phyloP scores from a whole-genome alignment of 2,797 vertebrate species.

The Sebastes itinus region DNA sequence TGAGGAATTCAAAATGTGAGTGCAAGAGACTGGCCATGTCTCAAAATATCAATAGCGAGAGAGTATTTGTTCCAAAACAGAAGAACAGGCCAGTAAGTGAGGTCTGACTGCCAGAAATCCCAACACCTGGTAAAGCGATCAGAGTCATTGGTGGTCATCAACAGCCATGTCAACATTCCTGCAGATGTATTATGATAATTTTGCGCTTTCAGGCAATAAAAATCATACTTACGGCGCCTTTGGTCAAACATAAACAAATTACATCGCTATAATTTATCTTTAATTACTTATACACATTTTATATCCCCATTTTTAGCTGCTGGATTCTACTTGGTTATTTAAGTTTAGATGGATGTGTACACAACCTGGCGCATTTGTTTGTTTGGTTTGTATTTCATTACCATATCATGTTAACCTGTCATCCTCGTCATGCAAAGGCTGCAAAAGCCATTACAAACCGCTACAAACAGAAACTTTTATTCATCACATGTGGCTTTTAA shows the following conservation, averaged over 20 bases:
- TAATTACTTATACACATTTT: constrained; percentile 40
- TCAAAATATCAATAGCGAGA: constrained; percentile 33
- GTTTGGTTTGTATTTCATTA: constrained; percentile 38
- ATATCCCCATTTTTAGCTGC: constrained; percentile 27
- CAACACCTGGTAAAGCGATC: constrained; percentile 64
- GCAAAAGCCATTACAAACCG: constrained; percentile 54
- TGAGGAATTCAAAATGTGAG: constrained; percentile 33
- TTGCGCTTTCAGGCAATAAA: constrained; percentile 33
- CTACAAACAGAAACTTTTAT: constrained; percentile 38
- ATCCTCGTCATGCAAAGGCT: constrained; percentile 41
- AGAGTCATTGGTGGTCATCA: constrained; percentile 56
- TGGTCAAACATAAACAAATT: constrained; percentile 48
- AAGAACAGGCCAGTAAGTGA: constrained; percentile 32
- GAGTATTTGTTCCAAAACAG: constrained; percentile 51
- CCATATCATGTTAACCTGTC: constrained; percentile 40
- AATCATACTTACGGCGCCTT: constrained; percentile 12
- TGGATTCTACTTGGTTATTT: background rate
- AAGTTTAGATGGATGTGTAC: constrained; percentile 23
- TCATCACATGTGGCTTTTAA: constrained; percentile 41
- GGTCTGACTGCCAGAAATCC: constrained; percentile 46
- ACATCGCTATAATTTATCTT: constrained; percentile 27
- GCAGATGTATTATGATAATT: constrained; percentile 50
- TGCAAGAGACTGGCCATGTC: constrained; percentile 12
- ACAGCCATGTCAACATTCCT: constrained; percentile 51
- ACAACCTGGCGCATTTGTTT: constrained; percentile 33